These are phyloP conservation scores for Opisthograptis luteolata DNA, from an alignment of 2,888 invertebrate genomes.

Conservation along the genomic window DNA sequence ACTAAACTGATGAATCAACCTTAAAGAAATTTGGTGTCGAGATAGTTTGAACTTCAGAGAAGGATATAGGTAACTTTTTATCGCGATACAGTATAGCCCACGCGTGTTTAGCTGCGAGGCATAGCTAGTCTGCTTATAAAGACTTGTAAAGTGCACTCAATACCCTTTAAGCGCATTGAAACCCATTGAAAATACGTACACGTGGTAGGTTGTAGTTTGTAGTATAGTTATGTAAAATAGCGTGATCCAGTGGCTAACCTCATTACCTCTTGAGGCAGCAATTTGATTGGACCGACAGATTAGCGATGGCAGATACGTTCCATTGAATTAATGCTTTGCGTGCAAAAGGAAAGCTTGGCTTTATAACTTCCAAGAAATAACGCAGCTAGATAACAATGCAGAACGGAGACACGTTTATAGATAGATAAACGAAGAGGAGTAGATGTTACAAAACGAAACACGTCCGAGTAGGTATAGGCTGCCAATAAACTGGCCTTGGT, in stretches of 20 bases:
- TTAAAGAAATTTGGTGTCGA: too few species aligned
- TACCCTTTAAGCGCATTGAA: neutral
- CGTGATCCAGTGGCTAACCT: slow-evolving; percentile 42
- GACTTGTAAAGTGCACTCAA: neutral
- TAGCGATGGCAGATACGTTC: slow-evolving; percentile 53
- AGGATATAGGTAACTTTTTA: too few species aligned
- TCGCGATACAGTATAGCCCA: too few species aligned
- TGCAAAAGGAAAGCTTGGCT: slow-evolving; percentile 21
- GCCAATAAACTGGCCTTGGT: neutral
- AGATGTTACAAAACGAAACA: neutral
- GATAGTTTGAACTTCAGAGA: too few species aligned
- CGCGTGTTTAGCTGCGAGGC: too few species aligned
- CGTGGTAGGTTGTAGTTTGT: too few species aligned
- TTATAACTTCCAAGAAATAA: slow-evolving; percentile 16
- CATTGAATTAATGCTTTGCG: slow-evolving; percentile 40
- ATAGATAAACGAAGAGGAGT: neutral
- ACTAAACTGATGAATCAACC: too few species aligned
- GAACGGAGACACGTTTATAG: too few species aligned
- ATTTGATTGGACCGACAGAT: slow-evolving; percentile 62
- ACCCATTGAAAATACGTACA: neutral
- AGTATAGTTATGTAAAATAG: slow-evolving; percentile 33
- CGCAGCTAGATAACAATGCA: slow-evolving; percentile 5
- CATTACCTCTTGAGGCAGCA: slow-evolving; percentile 41
- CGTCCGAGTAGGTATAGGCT: too few species aligned
- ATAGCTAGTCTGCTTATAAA: too few species aligned